Evolutionary conservation across 2,888 invertebrate genomes (phyloP), one percentile per base, ranked within the genome.

Genomic region (Formica aserva): DNA sequence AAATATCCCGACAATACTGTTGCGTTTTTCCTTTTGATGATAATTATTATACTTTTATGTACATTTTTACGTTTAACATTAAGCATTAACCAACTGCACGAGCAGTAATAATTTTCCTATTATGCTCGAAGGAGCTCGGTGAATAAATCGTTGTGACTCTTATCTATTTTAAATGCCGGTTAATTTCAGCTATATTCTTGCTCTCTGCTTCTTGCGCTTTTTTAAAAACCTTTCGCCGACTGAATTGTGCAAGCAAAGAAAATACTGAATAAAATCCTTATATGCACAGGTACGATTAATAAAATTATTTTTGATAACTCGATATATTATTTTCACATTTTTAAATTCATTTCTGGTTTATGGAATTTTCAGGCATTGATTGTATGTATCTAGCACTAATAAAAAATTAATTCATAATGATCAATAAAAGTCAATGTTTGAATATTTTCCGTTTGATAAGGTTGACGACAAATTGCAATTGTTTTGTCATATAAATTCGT

Each of bases 41-140:
- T 71, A 60, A 60, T 74, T 80, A 18, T 80, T 45, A 41, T 45
- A 57, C n/a, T 78, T 72, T 32, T 52, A 52, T 52, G 6, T 6
- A 15, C 29, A 18, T 18, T 15, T 38, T n/a, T 29, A 15, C 4
- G 22, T 18, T 78, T 45, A 74, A 41, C 55, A 66, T 67, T 77
- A 77, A 76, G 38, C 26, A 38, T 4, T 55, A 29, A 29, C 41
- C 41, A 29, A 41, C 41, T 71, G 41, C 29, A 32, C 22, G 75
- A 78, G 41, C 74, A 72, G 22, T 55, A 32, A n/a, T 52, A 78
- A 78, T 60, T 78, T 78, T 52, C 57, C 22, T 29, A 29, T 72
- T 41, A 32, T 29, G 38, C 71, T 55, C 52, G 29, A 71, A 38
- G 11, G 11, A 71, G n/a, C 18, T 72, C 41, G 74, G 55, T 57